Evolutionary conservation across 2,888 invertebrate genomes (phyloP).

Genomic region (Antheraea yamamai): DNA sequence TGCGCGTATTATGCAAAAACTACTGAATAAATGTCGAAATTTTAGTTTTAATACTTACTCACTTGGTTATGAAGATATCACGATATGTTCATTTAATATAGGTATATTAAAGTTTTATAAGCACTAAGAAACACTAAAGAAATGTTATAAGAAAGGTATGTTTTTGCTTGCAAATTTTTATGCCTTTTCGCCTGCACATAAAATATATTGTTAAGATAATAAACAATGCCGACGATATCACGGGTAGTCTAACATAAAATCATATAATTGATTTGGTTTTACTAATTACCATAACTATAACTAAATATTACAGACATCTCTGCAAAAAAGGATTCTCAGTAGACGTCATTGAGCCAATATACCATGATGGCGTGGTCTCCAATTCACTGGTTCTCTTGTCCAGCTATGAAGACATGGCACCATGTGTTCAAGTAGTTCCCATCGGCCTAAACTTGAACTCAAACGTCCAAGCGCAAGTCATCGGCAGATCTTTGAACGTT

Average conservation of each 20-base stretch:
- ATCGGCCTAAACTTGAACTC: slow-evolving; percentile 46
- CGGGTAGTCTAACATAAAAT: background rate
- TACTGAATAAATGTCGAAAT: too few species aligned
- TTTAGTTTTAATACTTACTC: too few species aligned
- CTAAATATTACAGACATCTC: slow-evolving; percentile 44
- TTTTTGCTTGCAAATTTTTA: too few species aligned
- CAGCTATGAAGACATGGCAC: slow-evolving; percentile 51
- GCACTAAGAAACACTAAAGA: too few species aligned
- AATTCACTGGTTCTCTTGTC: slow-evolving; percentile 59
- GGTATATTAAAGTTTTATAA: too few species aligned
- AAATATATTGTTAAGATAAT: too few species aligned
- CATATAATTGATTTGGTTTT: background rate
- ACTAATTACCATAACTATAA: background rate
- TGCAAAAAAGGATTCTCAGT: slow-evolving; percentile 69
- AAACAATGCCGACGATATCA: too few species aligned
- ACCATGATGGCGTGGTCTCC: slow-evolving; percentile 53
- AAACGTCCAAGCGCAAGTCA: slow-evolving; percentile 43
- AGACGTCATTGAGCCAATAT: slow-evolving; percentile 49
- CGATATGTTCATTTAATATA: too few species aligned
- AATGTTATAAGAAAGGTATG: too few species aligned
- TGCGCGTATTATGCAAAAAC: too few species aligned
- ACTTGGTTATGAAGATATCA: too few species aligned
- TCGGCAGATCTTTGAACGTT: slow-evolving; percentile 56
- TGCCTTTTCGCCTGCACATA: too few species aligned
- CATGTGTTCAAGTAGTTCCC: slow-evolving; percentile 50